Conservation (phyloP, 2,797 vertebrate genomes). For the Picus viridis region DNA sequence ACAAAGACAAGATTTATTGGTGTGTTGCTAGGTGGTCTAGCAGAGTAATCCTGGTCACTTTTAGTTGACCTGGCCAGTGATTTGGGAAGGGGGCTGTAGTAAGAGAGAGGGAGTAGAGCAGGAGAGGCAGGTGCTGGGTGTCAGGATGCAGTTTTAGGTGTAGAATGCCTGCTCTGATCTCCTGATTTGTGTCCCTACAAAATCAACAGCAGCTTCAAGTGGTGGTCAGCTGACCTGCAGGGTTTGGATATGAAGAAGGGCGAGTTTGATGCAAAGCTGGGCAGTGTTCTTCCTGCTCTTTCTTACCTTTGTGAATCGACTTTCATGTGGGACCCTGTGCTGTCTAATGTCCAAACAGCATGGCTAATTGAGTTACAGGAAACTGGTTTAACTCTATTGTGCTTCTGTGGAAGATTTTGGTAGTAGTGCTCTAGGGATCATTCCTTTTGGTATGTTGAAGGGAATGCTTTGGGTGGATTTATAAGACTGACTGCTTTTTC, state of each 20-base stretch:
- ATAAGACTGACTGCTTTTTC: not conserved
- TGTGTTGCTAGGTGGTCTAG: not conserved
- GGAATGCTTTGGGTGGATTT: not conserved
- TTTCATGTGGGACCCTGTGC: fast-evolving
- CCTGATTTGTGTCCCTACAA: not conserved
- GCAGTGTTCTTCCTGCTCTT: not conserved
- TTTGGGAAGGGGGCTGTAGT: not conserved
- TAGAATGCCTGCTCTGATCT: not conserved
- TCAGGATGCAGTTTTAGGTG: not conserved
- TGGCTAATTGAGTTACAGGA: not conserved
- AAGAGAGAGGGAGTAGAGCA: not conserved
- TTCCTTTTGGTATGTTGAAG: not conserved
- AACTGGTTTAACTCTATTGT: not conserved
- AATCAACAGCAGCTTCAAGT: not conserved
- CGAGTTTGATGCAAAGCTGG: not conserved
- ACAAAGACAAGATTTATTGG: not conserved
- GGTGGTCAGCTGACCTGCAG: not conserved
- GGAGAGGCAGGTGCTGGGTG: not conserved
- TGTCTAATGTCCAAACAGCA: not conserved
- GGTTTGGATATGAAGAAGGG: not conserved
- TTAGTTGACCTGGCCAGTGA: not conserved
- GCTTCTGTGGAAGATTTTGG: not conserved
- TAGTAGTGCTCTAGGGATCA: not conserved
- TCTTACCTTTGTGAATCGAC: not conserved
- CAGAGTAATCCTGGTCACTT: not conserved